A percentile compares a stretch with the other conserved stretches of the same genome.
These are phyloP conservation scores for Bilobella aurantiaca DNA, from an alignment of 1,140 invertebrate genomes.

Conservation along the genomic window DNA sequence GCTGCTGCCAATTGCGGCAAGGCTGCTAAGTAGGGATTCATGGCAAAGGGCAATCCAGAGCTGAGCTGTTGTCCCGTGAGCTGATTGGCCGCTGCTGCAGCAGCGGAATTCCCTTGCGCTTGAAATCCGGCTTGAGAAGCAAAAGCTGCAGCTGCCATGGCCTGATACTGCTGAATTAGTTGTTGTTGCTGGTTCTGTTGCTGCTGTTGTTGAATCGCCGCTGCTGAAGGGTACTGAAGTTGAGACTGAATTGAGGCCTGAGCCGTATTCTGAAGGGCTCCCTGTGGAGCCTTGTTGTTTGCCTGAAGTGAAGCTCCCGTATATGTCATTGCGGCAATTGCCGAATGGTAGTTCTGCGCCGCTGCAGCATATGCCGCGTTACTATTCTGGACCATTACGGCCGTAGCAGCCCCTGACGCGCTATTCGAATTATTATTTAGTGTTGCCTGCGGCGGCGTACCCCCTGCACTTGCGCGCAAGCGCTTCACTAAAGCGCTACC, in stretches of 20 bases:
- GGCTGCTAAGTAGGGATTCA: slow-evolving; percentile 31
- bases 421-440: no score
- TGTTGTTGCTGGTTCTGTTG: slow-evolving; percentile 38
- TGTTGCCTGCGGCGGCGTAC: slow-evolving; percentile 10
- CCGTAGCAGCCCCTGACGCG: slow-evolving; percentile 13
- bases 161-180: slow-evolving; percentile 32
- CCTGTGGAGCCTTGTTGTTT: slow-evolving; percentile 37
- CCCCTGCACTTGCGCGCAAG: slow-evolving; percentile 27
- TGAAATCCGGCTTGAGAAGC: slow-evolving; percentile 12
- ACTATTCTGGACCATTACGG: slow-evolving; percentile 35
- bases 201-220: slow-evolving; percentile 31
- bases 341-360: slow-evolving; percentile 40
- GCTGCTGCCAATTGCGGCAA: slow-evolving; percentile 30
- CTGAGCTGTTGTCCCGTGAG: no score
- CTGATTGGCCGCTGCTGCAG: slow-evolving; percentile 2
- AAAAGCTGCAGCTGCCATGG: slow-evolving; percentile 18
- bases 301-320: slow-evolving; percentile 65
- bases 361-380: slow-evolving; percentile 42
- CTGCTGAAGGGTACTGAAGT: slow-evolving; percentile 13
- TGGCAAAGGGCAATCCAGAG: slow-evolving; percentile 14
- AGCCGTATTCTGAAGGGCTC: slow-evolving; percentile 37
- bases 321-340: slow-evolving; percentile 57
- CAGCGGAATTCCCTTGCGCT: neutral
- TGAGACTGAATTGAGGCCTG: slow-evolving; percentile 37
- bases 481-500: slow-evolving; percentile 34